Base-by-base conservation (phyloP, 2,888 invertebrate genomes). In the Zelleria hepariella region DNA sequence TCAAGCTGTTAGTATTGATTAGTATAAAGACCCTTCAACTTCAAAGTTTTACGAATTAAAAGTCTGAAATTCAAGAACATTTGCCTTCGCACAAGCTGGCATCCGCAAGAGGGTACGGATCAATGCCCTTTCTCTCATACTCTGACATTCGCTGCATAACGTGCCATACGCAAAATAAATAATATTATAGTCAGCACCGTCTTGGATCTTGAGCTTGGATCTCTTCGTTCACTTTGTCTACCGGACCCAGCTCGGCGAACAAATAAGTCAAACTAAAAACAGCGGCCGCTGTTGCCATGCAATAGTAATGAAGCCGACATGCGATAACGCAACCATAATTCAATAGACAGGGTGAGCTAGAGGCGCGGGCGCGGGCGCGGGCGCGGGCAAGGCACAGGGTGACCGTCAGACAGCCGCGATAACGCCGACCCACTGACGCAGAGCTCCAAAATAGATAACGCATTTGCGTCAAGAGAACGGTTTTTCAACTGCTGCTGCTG, bases 401-500 rank as follows among this genome's bases (percentile, higher is more conserved):
- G 54, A 54, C 54, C 26, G 25, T 26, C 54, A 54, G 54, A 63
- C 68, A 75, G n/a, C 8, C 21, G 75, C 83, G 86, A 84, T 86
- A 86, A 83, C 78, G 77, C 65, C 68, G 70, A 73, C 69, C 74
- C 72, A 77, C 75, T 88, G 87, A 88, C 87, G 87, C 83, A 86
- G 77, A 80, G 75, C 75, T 84, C 85, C 82, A 81, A 87, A 88
- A 87, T 87, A 88, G 87, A 88, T 86, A 87, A 88, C 84, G 82
- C 83, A 83, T 86, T 87, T 88, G 86, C 88, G 88, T 88, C 88
- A 87, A 86, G 82, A 79, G 80, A 72, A 78, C 77, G 84, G 86
- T 88, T 87, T 86, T 87, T n/a, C n/a, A n/a, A n/a, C 79, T 78
- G 75, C 80, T 67, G 69, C 66, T 68, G 77, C 73, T 76, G 80